Base-by-base conservation (phyloP, 2,797 vertebrate genomes). In the Notolepis coatsorum region DNA sequence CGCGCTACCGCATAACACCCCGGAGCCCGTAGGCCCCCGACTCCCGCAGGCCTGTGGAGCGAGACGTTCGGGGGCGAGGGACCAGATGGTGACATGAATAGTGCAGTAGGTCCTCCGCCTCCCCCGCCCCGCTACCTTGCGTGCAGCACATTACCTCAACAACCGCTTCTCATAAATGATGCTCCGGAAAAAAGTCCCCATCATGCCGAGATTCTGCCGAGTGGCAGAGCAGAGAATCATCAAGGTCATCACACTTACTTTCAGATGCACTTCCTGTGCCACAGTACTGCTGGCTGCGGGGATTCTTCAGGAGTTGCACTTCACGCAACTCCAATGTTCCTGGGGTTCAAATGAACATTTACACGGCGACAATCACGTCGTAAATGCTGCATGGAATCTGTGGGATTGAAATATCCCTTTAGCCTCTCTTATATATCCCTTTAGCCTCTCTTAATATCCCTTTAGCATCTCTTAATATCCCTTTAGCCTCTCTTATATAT, bases 51-150 rank as follows among this genome's bases (percentile, higher is more conserved):
- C n/a, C n/a, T 60, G 80, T 77, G 75, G 82, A 70, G 73, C 60
- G 73, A 75, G 71, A 61, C 66, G 77, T 53, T 68, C 42, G 75
- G 84, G 88, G n/a, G n/a, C n/a, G 86, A 80, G 78, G 71, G 59
- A 91, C 83, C 90, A 92, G 90, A 91, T 91, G 88, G 90, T 78
- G 68, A 81, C 89, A 91, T 89, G 85, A 92, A 89, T 88, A 88
- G 84, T 91, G 88, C 86, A 90, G 84, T 66, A 80, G 78, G 76
- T 81, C 71, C 74, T n/a, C 8, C 51, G 72, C 79, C 80, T 56
- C 71, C 79, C 71, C 78, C 71, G 31, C 72, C 47, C 68, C 71
- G 61, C 71, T 75, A 82, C 80, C 75, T 89, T 73, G 83, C 80
- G 74, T 88, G 87, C 84, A 58, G 80, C 85, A 84, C 83, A 88